Evolutionary conservation across 1,140 invertebrate genomes (phyloP).

Genomic region (Aphelinus certus): DNA sequence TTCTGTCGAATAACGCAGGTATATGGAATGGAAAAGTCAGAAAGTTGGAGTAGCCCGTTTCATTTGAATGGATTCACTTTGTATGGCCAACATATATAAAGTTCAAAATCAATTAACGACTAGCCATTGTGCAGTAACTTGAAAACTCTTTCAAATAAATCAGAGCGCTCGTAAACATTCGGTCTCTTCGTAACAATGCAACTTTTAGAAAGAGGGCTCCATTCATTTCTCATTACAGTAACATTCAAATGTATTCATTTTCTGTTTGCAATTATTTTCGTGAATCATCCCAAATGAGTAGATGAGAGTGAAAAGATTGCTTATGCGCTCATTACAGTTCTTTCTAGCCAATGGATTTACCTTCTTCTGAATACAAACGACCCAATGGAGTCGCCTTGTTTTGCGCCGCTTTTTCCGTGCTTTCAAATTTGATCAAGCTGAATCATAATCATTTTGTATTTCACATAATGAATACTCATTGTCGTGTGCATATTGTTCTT

Average conservation of each 20-base stretch:
- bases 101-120: slow-evolving; percentile 33
- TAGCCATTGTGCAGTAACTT: slow-evolving; percentile 19
- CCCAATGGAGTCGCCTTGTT: too few species aligned
- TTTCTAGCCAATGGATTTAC: too few species aligned
- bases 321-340: background rate
- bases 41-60: background rate
- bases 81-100: slow-evolving; percentile 11
- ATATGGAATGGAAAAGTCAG: background rate
- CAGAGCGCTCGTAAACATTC: slow-evolving; percentile 29
- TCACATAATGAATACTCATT: too few species aligned
- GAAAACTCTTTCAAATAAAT: slow-evolving; percentile 33
- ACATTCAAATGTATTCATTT: background rate
- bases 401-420: too few species aligned
- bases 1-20: too few species aligned
- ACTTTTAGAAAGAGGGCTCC: background rate
- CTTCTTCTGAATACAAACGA: too few species aligned
- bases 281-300: background rate
- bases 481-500: too few species aligned
- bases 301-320: background rate
- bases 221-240: slow-evolving; percentile 10
- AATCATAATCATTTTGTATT: too few species aligned
- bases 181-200: slow-evolving; percentile 21
- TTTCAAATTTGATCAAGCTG: too few species aligned
- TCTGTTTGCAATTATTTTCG: slow-evolving; percentile 7
- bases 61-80: slow-evolving; percentile 1